A percentile compares a stretch with the other conserved stretches of the same genome.
phyloP scores from a whole-genome alignment of 1,140 invertebrate genomes.

The Drosophila sp. region DNA sequence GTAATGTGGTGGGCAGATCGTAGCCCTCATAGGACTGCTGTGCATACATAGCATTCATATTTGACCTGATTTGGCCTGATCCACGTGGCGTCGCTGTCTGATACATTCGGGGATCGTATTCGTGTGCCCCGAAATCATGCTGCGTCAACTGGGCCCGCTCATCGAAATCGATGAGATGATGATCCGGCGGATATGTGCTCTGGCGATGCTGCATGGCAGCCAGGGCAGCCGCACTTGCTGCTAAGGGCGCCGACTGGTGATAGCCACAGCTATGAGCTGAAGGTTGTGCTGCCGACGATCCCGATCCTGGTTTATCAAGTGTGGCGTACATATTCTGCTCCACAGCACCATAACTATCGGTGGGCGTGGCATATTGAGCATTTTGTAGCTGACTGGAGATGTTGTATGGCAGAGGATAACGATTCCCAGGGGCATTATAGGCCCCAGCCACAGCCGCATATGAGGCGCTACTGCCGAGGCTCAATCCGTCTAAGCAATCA shows the following conservation, averaged over 20 bases:
- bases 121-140: constrained; percentile 62
- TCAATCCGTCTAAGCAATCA: constrained; percentile 73
- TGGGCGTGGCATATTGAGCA: constrained; percentile 62
- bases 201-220: constrained; percentile 67
- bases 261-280: constrained; percentile 55
- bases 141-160: constrained; percentile 83
- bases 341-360: constrained; percentile 46
- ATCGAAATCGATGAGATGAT: constrained; percentile 89
- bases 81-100: constrained; percentile 34
- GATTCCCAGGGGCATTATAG: constrained; percentile 80
- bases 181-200: constrained; percentile 78
- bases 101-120: constrained; percentile 60
- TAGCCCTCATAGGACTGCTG: constrained; percentile 39
- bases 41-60: constrained; percentile 30
- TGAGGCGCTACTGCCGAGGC: constrained; percentile 70
- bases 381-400: constrained; percentile 74
- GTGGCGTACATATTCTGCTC: constrained; percentile 62
- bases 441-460: constrained; percentile 73
- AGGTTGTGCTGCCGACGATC: background rate
- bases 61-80: constrained; percentile 2
- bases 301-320: constrained; percentile 42
- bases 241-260: constrained; percentile 14
- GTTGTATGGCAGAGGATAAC: constrained; percentile 80
- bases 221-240: constrained; percentile 27
- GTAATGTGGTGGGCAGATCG: constrained; percentile 50